Base-by-base conservation (phyloP, 2,113 vertebrate genomes). In the Larimichthys crocea region DNA sequence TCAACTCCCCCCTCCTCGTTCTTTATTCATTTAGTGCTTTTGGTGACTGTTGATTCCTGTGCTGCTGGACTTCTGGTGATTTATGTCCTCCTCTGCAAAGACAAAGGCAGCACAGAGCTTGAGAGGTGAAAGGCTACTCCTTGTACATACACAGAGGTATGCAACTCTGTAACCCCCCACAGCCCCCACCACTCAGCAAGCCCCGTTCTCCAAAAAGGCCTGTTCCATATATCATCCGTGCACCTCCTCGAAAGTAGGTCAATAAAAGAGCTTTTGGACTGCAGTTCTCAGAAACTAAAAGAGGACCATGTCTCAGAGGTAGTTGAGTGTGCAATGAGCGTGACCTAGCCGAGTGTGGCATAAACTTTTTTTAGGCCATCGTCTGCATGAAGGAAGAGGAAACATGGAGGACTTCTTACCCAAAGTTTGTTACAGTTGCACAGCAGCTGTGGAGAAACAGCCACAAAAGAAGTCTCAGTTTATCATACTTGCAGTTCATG, bases 211-310 rank as follows among this genome's bases (percentile, higher is more conserved):
- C 65, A 53, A 88, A 84, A 85, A 76, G 60, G 79, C 74, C 82
- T 77, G 82, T 76, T 73, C 77, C 82, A 92, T 91, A 89, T 91
- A 92, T 93, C 92, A 93, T 89, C 82, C 15, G 65, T 78, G 73
- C 85, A 61, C 86, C 81, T 84, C 76, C 78, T 87, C 68, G 49
- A 91, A 95, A 93, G 89, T 93, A 93, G 93, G 93, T 93, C 93
- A 94, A 82, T 91, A 89, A 92, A 93, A 76, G 82, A 74, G 75
- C 86, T 50, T 91, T 91, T 80, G 77, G 74, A 68, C 76, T 64
- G 80, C 15, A 60, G 77, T 80, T 85, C 62, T 85, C 67, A 69
- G 72, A 79, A 85, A 85, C 67, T 85, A 68, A 85, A 87, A 70
- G 67, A 74, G 78, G 70, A 80, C 57, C 50, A 76, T 56, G 75